These are phyloP conservation scores for Prosapia bicincta DNA, from an alignment of 2,888 invertebrate genomes.

Conservation along the genomic window DNA sequence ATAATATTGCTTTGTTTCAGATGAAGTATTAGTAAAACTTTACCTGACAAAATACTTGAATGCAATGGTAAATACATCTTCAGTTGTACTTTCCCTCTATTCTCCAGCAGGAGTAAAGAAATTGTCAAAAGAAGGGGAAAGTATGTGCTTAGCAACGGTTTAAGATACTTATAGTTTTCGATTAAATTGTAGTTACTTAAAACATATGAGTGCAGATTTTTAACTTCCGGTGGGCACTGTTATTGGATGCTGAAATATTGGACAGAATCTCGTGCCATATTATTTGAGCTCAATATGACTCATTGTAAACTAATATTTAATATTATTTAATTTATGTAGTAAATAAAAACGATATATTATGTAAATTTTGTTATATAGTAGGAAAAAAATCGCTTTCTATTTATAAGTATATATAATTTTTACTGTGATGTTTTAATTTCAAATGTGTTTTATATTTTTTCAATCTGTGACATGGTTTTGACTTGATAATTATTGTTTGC, in stretches of 20 bases:
- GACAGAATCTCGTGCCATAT: background rate
- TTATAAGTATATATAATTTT: background rate
- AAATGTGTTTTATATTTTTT: slow-evolving; percentile 27
- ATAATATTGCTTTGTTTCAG: background rate
- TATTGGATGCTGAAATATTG: background rate
- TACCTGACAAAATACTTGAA: background rate
- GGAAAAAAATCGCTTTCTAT: background rate
- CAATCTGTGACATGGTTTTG: slow-evolving; percentile 3
- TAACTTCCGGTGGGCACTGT: background rate
- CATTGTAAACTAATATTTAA: background rate
- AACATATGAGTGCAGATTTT: background rate
- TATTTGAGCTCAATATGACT: background rate
- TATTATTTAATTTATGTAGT: background rate
- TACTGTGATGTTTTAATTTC: slow-evolving; percentile 8
- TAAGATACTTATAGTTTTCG: background rate
- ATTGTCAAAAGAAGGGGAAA: background rate
- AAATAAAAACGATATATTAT: background rate
- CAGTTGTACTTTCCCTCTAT: background rate
- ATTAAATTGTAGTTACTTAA: background rate
- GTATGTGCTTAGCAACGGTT: background rate
- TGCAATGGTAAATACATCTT: background rate
- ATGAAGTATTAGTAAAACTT: background rate
- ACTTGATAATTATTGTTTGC: background rate
- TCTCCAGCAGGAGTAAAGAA: too few relatives aligned
- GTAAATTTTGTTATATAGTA: background rate